Conservation (phyloP, 2,888 invertebrate genomes). For the Portevinia maculata region DNA sequence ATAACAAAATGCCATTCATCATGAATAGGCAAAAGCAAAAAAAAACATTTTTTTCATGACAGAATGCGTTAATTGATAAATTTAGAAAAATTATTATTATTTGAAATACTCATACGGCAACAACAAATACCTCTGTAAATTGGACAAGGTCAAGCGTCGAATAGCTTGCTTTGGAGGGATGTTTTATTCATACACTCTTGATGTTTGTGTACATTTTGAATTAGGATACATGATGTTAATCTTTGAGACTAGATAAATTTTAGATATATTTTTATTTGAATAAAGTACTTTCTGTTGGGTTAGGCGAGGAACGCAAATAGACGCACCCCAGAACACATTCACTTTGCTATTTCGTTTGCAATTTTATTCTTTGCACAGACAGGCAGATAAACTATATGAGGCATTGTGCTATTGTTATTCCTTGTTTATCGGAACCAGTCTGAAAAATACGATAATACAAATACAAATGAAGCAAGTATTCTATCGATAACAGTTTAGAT, state of each 20-base stretch:
- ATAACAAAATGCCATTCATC: slow-evolving; percentile 12
- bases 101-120: slow-evolving; percentile 3
- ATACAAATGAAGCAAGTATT: slow-evolving; percentile 17
- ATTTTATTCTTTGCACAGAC: not conserved
- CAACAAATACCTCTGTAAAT: not conserved
- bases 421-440: not conserved
- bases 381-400: not conserved
- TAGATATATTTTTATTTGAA: not conserved
- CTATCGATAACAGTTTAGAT: slow-evolving; percentile 28
- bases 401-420: not conserved
- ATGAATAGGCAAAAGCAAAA: slow-evolving; percentile 6
- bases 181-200: slow-evolving; percentile 5
- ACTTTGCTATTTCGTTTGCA: slow-evolving; percentile 5
- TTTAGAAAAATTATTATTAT: slow-evolving; percentile 3
- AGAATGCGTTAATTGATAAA: slow-evolving; percentile 45
- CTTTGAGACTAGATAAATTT: not conserved
- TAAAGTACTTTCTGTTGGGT: not conserved
- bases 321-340: slow-evolving; percentile 15
- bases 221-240: slow-evolving; percentile 1
- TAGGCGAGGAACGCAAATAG: slow-evolving; percentile 16
- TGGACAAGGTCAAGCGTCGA: slow-evolving; percentile 29
- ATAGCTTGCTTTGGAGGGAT: not conserved
- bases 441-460: not conserved
- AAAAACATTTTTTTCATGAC: no score
- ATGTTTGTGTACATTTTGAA: not conserved